Evolutionary conservation across 2,113 vertebrate species (phyloP), one percentile per base, ranked within the genome.

Genomic region (Pteronura brasiliensis): DNA sequence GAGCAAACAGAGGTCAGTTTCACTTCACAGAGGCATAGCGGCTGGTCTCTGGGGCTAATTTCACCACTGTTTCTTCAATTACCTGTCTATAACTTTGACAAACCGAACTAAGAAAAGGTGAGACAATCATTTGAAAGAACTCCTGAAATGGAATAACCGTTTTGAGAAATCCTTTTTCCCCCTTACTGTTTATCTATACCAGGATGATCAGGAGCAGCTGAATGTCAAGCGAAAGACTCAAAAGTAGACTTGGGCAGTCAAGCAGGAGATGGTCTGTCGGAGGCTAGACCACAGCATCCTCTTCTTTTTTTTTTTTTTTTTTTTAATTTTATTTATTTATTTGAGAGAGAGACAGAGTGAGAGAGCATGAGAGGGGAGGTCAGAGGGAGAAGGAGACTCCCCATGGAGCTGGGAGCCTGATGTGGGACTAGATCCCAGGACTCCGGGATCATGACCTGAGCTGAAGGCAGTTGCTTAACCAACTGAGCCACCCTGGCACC

Each of bases 1-100:
- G 93, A 95, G 96, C 61, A 98, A 98, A 98, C 31, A 98, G 96
- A 98, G 12, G 71, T 96, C 81, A 94, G n/a, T 34, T 92, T 88
- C 71, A 44, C 96, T 97, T 98, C 96, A 97, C 69, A 94, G 79
- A 65, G 91, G 71, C 87, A 98, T 96, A 98, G 95, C 97, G 91
- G 80, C 34, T 14, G 93, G 29, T 0, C 88, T 93, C 83, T 87
- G 63, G 55, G 44, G 34, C 39, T 42, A 34, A 59, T 44, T 61
- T 0, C 31, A 59, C 27, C 61, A 36, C 63, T n/a, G 55, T 59
- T 90, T 77, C 71, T 34, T 5, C 3, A 77, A 6, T 11, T 20
- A 95, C 88, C 0, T 21, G 25, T 25, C 89, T 67, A 63, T 31
- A 96, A 98, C 93, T 97, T 95, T 92, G 95, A 94, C 72, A 97